A percentile compares a stretch with the other conserved stretches of the same genome.
These are phyloP conservation scores for Bathynomus jamesi DNA, from an alignment of 1,140 invertebrate species.

Conservation along the genomic window DNA sequence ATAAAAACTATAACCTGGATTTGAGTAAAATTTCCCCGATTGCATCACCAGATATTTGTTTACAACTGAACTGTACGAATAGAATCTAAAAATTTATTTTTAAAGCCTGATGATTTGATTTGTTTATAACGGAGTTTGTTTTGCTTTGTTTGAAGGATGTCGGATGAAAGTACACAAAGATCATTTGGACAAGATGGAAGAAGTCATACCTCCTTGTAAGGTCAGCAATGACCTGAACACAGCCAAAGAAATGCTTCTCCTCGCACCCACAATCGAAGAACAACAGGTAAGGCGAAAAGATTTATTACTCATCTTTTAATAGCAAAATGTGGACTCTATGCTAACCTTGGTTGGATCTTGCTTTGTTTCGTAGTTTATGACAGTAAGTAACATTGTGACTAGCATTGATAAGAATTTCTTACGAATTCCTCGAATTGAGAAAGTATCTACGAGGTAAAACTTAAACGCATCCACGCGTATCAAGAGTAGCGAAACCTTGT, in stretches of 20 bases:
- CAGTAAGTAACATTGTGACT: neutral
- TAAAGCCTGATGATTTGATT: no score
- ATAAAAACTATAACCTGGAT: no score
- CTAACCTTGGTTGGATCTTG: neutral
- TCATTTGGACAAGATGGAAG: slow-evolving; percentile 72
- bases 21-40: no score
- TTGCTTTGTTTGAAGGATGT: slow-evolving; percentile 61
- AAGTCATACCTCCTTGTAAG: slow-evolving; percentile 78
- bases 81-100: no score
- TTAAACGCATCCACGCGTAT: no score
- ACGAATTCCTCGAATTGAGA: neutral
- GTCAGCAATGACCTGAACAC: slow-evolving; percentile 86
- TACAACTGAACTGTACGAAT: no score
- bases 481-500: neutral
- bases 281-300: slow-evolving; percentile 50
- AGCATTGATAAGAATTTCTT: neutral
- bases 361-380: neutral
- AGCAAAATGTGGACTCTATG: neutral
- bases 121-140: no score
- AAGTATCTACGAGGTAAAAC: neutral
- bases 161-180: slow-evolving; percentile 94
- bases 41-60: no score
- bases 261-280: slow-evolving; percentile 73
- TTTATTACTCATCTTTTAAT: neutral
- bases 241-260: slow-evolving; percentile 81